These are phyloP conservation scores for cat (Felis catus) DNA, from an alignment of 2,113 vertebrate genomes.

Conservation along the genomic window F.catus_Fca126_mat1.0 CM031415.1:12340501-12341000, in stretches of 20 bases:
- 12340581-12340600: constrained; percentile 74
- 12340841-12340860: constrained; percentile 59
- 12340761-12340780: constrained; percentile 74
- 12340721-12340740: constrained; percentile 74
- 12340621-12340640: constrained; percentile 48
- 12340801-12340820: constrained; percentile 64
- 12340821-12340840: constrained; percentile 71
- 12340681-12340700: constrained; percentile 75
- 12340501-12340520: constrained; percentile 35
- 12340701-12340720: constrained; percentile 73
- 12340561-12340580: constrained; percentile 62
- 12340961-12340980: background rate
- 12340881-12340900: constrained; percentile 69
- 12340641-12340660: constrained; percentile 70
- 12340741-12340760: constrained; percentile 59
- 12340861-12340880: constrained; percentile 31
- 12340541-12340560: constrained; percentile 54
- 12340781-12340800: constrained; percentile 71
- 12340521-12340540: constrained; percentile 32
- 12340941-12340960: constrained; percentile 13
- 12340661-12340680: constrained; percentile 67
- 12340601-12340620: constrained; percentile 67
- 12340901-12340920: constrained; percentile 51
- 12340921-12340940: constrained; percentile 29
- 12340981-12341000: background rate